These are phyloP conservation scores for Chaetura pelagica DNA, from an alignment of 2,113 vertebrate genomes.

Conservation along the genomic window DNA sequence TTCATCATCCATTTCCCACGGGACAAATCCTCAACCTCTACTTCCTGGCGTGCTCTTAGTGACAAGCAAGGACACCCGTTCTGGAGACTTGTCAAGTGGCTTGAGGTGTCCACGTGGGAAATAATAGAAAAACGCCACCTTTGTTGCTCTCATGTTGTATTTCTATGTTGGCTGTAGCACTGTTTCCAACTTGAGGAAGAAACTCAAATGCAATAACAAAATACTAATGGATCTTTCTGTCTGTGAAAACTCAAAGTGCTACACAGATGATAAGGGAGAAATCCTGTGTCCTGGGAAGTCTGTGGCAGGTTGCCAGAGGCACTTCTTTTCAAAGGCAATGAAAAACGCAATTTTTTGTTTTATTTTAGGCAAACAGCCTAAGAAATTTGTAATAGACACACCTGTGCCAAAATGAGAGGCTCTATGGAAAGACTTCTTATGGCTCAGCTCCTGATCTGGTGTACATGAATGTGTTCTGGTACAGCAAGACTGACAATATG, in stretches of 20 bases:
- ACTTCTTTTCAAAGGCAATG: not conserved
- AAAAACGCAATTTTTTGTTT: not conserved
- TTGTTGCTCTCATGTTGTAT: not conserved
- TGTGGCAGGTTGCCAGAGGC: not conserved
- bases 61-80: not conserved
- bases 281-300: not conserved
- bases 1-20: not conserved
- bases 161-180: not conserved
- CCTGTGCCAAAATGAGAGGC: not conserved
- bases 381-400: not conserved
- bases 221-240: not conserved
- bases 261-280: not conserved
- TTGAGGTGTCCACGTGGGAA: not conserved
- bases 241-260: not conserved
- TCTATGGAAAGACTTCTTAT: not conserved
- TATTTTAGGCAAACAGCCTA: not conserved
- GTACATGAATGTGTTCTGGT: not conserved
- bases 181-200: not conserved
- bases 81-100: not conserved
- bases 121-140: not conserved
- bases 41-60: not conserved
- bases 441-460: not conserved
- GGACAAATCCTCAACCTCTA: not conserved
- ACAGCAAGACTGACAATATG: not conserved
- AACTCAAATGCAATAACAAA: not conserved